Evolutionary conservation across 2,113 vertebrate species (phyloP).

Genomic region (Pleuronectes platessa): DNA sequence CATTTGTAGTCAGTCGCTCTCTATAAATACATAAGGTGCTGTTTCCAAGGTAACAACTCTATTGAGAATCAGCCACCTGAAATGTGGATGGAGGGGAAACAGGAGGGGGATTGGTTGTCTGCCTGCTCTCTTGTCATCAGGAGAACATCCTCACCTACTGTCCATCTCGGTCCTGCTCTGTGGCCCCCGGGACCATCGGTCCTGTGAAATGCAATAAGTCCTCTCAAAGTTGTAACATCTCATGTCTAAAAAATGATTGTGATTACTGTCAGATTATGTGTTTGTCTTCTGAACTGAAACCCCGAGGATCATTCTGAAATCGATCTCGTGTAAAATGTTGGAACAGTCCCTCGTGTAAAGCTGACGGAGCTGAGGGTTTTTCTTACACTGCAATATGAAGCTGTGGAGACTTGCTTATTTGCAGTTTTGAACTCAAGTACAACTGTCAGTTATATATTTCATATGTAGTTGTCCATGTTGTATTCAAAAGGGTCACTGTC

Average conservation of each 20-base stretch:
- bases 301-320: background rate
- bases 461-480: too few relatives aligned
- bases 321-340: background rate
- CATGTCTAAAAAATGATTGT: background rate
- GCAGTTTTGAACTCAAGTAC: background rate
- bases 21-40: constrained; percentile 84
- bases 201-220: constrained; percentile 3
- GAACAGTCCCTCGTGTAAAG: background rate
- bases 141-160: constrained; percentile 24
- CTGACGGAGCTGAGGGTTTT: background rate
- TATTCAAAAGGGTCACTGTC: too few relatives aligned
- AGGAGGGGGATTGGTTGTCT: constrained; percentile 45
- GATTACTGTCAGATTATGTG: background rate
- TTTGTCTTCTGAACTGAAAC: constrained; percentile 5
- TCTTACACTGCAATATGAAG: background rate
- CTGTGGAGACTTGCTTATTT: background rate
- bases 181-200: background rate
- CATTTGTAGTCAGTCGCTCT: constrained; percentile 56
- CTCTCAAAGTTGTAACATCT: too few relatives aligned
- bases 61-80: constrained; percentile 79
- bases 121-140: constrained; percentile 14
- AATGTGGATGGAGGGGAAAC: constrained; percentile 62
- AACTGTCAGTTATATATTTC: too few relatives aligned
- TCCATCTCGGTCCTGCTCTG: background rate
- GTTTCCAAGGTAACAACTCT: constrained; percentile 86